phyloP scores from a whole-genome alignment of 2,888 invertebrate genomes.

The Theretra japonica region DNA sequence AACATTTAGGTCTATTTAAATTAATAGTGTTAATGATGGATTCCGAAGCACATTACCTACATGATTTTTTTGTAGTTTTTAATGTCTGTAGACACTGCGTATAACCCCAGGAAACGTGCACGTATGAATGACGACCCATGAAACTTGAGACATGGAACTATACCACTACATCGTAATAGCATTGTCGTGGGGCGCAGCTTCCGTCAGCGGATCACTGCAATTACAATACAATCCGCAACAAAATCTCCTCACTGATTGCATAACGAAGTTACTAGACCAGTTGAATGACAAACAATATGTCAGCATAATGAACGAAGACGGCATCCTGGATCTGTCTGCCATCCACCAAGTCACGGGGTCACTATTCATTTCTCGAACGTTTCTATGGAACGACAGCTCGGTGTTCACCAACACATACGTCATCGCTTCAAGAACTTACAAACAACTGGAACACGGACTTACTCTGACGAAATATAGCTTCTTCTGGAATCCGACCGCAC shows the following conservation, averaged over 20 bases:
- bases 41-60: background rate
- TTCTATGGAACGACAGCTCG: background rate
- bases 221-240: background rate
- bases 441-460: background rate
- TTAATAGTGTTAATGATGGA: background rate
- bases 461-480: background rate
- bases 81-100: too few species aligned
- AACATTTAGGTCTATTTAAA: background rate
- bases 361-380: background rate
- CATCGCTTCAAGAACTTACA: background rate
- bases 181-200: background rate
- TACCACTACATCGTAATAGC: background rate
- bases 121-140: too few species aligned
- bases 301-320: background rate
- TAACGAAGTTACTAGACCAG: background rate
- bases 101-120: too few species aligned
- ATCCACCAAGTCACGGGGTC: background rate
- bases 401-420: slow-evolving; percentile 4
- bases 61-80: background rate
- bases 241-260: background rate
- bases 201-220: background rate
- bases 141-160: background rate
- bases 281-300: background rate
- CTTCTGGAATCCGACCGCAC: background rate
- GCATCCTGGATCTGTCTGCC: background rate